Evolutionary conservation across 1,140 invertebrate species (phyloP).

Genomic region (Caenorhabditis latens): DNA sequence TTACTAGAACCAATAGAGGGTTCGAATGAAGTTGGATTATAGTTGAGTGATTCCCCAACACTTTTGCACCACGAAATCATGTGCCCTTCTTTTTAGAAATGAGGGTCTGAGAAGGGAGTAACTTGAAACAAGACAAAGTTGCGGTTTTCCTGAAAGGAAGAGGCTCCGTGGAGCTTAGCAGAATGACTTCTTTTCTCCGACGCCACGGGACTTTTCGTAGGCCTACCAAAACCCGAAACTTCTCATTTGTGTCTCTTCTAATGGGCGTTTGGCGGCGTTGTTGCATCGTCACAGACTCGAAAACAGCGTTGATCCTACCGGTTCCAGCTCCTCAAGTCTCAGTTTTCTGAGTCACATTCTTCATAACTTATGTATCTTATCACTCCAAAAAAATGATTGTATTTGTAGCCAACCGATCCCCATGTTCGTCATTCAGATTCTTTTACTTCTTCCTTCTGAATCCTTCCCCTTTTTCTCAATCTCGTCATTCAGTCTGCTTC

Average conservation of each 20-base stretch:
- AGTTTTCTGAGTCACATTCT: background rate
- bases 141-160: slow-evolving; percentile 1
- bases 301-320: slow-evolving; percentile 24
- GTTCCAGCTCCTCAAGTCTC: background rate
- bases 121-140: slow-evolving; percentile 51
- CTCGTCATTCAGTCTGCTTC: no score
- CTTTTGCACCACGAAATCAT: background rate
- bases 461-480: no score
- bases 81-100: background rate
- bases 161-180: background rate
- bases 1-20: background rate
- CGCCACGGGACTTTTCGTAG: background rate
- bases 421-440: no score
- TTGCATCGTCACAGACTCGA: background rate
- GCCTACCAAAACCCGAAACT: slow-evolving; percentile 15
- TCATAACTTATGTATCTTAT: background rate
- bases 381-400: background rate
- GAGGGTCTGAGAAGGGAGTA: background rate
- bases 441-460: no score
- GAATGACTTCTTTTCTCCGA: slow-evolving; percentile 35
- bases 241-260: background rate
- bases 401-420: no score
- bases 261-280: background rate
- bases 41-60: background rate
- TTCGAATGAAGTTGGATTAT: slow-evolving; percentile 48